Base-by-base conservation (phyloP, 2,113 vertebrate genomes). In the Anoura caudifer region DNA sequence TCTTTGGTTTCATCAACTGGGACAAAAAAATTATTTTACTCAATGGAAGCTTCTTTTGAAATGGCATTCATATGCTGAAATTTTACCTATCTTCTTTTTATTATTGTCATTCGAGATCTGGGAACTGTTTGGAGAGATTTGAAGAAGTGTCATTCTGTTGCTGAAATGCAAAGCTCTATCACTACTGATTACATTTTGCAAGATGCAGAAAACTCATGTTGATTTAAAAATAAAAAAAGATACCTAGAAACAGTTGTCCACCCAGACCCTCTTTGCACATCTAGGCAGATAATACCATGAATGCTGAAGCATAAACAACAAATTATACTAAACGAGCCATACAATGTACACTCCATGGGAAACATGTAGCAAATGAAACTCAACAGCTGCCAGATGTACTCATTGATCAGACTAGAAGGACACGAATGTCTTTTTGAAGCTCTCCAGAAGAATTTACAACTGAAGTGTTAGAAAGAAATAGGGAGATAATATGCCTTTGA, bases 261-360 rank as follows among this genome's bases (percentile, higher is more conserved):
- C 38, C 41, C 73, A 89, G 63, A 17, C 70, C 61, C 31, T 90
- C 36, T 87, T 93, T 91, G 73, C 79, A 90, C 69, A 81, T 43
- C 54, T 61, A 87, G 75, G 83, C 82, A 79, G 79, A 82, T 89
- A 85, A 79, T 61, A 86, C n/a, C 52, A 36, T 26, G 31, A 72
- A 90, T 81, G 67, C 14, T 56, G 67, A 65, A 47, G 54, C 22
- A 45, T 36, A 59, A 85, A 54, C 85, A 89, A 80, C 86, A 94
- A 91, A 91, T 94, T 97, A 76, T 38, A 95, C 86, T 87, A 86
- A 96, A 93, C 36, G 85, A 95, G 89, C 59, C 63, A 41, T 0
- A 36, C 83, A 61, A n/a, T 6, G 73, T 38, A 47, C 47, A 20
- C 70, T 61, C 47, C 83, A 54, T 11, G 69, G 47, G 81, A 95